These are phyloP conservation scores for Loripinus fragilis DNA, from an alignment of 2,888 invertebrate species.

Conservation along the genomic window DNA sequence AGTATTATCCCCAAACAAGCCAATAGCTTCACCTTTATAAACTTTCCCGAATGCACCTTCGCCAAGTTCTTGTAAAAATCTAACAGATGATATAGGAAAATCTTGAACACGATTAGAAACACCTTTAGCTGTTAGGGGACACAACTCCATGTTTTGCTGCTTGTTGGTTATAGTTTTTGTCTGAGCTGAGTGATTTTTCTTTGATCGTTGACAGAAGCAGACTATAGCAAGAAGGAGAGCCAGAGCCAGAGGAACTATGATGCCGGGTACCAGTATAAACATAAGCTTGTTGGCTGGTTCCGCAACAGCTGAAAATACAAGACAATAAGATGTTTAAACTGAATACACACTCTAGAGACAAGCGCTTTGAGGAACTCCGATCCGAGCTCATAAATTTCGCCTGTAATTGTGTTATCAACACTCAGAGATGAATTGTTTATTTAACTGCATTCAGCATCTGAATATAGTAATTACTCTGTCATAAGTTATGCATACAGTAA, in stretches of 20 bases:
- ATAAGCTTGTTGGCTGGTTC: constrained; percentile 74
- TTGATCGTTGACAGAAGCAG: constrained; percentile 78
- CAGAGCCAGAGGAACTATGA: constrained; percentile 81
- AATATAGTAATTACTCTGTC: no score
- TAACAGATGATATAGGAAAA: constrained; percentile 91
- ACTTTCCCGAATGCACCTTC: constrained; percentile 97
- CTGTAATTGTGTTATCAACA: no score
- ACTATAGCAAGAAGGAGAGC: constrained; percentile 79
- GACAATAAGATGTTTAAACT: no score
- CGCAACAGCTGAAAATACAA: constrained; percentile 52
- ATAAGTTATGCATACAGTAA: no score
- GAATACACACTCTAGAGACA: no score
- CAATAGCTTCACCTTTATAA: constrained; percentile 94
- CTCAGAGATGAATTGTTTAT: no score
- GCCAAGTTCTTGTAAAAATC: constrained; percentile 81
- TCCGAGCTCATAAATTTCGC: no score
- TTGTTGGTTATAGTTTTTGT: constrained; percentile 49
- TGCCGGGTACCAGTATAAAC: constrained; percentile 86
- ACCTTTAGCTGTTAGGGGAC: constrained; percentile 76
- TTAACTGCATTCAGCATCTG: no score
- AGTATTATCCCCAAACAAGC: constrained; percentile 79
- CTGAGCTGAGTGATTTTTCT: constrained; percentile 61
- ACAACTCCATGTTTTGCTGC: constrained; percentile 75
- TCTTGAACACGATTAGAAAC: constrained; percentile 89
- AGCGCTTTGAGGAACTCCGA: no score